A percentile compares a stretch with the other conserved stretches of the same genome.
Evolutionary conservation across 2,888 invertebrate species (phyloP).

Genomic region (Tenthredo distinguenda): DNA sequence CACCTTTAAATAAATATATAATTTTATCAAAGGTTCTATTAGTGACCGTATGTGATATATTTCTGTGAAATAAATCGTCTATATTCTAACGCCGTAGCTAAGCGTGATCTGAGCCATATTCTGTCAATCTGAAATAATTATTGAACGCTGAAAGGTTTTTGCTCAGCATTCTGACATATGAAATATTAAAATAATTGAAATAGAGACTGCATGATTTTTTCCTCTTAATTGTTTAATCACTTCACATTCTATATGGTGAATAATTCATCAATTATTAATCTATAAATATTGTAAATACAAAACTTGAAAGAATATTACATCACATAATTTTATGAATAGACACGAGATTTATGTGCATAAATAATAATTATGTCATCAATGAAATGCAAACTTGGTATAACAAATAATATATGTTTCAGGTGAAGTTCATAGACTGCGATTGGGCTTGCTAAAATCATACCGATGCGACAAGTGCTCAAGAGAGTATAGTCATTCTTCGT

Average conservation of each 20-base stretch:
- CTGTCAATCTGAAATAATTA: not conserved
- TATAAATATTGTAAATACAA: not conserved
- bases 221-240: not conserved
- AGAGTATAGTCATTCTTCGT: constrained; percentile 61
- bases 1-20: not conserved
- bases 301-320: not conserved
- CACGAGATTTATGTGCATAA: not conserved
- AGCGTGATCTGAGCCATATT: not conserved
- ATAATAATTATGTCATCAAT: not conserved
- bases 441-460: not conserved
- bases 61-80: constrained; percentile 38
- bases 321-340: not conserved
- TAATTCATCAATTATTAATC: not conserved
- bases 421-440: constrained; percentile 20
- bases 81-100: not conserved
- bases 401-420: constrained; percentile 45
- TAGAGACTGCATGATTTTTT: not conserved
- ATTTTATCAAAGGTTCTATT: not conserved
- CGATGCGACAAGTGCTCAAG: constrained; percentile 57
- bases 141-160: not conserved
- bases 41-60: not conserved
- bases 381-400: constrained; percentile 9
- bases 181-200: not conserved
- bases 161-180: not conserved
- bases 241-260: not conserved